Conservation (phyloP, 2,797 vertebrate genomes). For the Gymnopithys bicolor region DNA sequence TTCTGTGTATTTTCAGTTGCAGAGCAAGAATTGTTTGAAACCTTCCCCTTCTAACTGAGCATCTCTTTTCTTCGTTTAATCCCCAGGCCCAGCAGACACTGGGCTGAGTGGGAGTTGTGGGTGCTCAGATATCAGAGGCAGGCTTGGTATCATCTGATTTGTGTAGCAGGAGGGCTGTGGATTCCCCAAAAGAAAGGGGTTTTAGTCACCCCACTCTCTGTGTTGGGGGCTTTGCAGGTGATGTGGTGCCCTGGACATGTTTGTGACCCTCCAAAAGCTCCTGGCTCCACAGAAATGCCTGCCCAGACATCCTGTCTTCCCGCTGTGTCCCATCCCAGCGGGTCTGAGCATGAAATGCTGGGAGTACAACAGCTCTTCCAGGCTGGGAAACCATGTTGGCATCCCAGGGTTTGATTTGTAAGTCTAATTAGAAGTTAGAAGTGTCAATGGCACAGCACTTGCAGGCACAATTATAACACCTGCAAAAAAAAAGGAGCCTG, state of each 20-base stretch:
- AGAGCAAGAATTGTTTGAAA: conserved; percentile 23
- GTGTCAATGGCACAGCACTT: conserved; percentile 21
- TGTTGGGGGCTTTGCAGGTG: background rate
- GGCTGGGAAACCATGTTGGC: conserved; percentile 7
- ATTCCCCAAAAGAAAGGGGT: background rate
- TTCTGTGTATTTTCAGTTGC: conserved; percentile 40
- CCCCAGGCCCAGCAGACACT: background rate
- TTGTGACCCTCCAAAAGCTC: background rate
- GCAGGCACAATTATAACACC: conserved; percentile 38
- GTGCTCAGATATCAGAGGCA: accelerated
- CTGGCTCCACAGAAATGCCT: background rate
- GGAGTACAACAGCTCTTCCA: background rate
- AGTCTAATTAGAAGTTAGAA: conserved; percentile 48
- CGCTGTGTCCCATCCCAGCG: accelerated
- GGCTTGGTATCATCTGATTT: background rate
- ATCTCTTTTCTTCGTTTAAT: background rate
- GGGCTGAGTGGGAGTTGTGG: background rate
- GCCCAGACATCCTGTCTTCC: background rate
- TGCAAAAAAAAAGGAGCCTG: background rate
- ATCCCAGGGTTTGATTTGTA: conserved; percentile 16
- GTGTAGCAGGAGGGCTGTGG: background rate
- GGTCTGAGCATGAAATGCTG: background rate
- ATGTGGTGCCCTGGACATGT: background rate
- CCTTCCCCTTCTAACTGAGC: background rate
- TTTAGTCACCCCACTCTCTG: background rate